Conservation (phyloP, 2,113 vertebrate genomes). For the Ciconia boyciana region DNA sequence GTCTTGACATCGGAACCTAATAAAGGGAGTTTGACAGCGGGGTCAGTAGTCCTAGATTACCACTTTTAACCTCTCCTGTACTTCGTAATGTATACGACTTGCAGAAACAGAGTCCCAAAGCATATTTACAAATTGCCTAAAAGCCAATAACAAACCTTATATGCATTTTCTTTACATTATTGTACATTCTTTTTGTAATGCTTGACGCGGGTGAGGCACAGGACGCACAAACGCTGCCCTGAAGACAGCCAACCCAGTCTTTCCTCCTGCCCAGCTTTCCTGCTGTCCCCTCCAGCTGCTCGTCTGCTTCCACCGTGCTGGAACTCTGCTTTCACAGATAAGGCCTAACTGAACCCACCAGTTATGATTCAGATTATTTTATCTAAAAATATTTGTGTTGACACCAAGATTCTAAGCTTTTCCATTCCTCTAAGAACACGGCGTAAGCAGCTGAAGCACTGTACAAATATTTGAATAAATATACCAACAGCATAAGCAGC, state of each 20-base stretch:
- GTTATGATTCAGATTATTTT: not conserved
- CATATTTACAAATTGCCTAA: not conserved
- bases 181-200: not conserved
- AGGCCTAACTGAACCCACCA: not conserved
- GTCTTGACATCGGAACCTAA: not conserved
- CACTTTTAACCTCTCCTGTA: not conserved
- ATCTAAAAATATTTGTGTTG: not conserved
- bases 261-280: not conserved
- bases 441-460: not conserved
- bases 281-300: not conserved
- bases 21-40: rapidly evolving
- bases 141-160: not conserved
- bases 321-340: rapidly evolving
- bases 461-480: not conserved
- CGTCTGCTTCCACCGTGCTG: not conserved
- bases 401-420: not conserved
- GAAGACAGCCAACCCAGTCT: not conserved
- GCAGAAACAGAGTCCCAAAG: not conserved
- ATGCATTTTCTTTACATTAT: not conserved
- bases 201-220: not conserved
- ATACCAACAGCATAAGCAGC: not conserved
- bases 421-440: not conserved
- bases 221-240: not conserved
- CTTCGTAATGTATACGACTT: rapidly evolving
- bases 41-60: not conserved